Conservation (phyloP, 2,113 vertebrate species). For the Puntigrus tetrazona region DNA sequence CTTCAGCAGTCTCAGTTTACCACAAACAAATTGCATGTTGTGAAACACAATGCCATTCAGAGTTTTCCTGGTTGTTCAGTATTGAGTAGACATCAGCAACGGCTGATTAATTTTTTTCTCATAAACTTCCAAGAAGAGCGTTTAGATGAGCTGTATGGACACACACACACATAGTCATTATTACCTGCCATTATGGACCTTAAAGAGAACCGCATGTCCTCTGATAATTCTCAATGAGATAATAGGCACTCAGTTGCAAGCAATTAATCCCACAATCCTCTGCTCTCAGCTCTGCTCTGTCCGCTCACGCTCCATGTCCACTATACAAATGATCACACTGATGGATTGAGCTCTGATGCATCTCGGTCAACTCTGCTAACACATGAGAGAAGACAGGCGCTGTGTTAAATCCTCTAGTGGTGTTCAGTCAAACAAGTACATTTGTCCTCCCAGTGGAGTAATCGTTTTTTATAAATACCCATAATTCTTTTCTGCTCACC, state of each 20-base stretch:
- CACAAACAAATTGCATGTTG: conserved; percentile 11
- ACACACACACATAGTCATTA: conserved; percentile 23
- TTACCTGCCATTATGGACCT: conserved; percentile 45
- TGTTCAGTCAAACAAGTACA: conserved; percentile 6
- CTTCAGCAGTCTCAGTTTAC: background rate
- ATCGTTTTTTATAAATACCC: conserved; percentile 21
- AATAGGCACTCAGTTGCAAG: conserved; percentile 56
- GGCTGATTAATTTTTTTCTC: background rate
- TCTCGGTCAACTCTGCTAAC: background rate
- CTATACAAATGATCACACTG: conserved; percentile 20
- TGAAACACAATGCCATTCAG: conserved; percentile 1
- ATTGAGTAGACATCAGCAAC: background rate
- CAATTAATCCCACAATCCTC: conserved; percentile 51
- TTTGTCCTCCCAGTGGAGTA: background rate
- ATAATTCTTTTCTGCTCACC: conserved; percentile 9
- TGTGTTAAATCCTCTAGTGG: conserved; percentile 21
- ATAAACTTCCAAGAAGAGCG: background rate
- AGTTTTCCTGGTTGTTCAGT: conserved; percentile 1
- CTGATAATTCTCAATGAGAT: conserved; percentile 42
- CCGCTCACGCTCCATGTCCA: conserved; percentile 14
- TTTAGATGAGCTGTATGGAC: conserved; percentile 4
- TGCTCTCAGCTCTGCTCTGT: background rate
- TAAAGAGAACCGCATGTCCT: conserved; percentile 44
- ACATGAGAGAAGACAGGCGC: background rate
- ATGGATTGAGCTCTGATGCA: conserved; percentile 2